Percentiles rank a stretch among this genome's conserved stretches.
phyloP scores from a whole-genome alignment of 1,140 invertebrate genomes.

The Drosophila nigromelanica region DNA sequence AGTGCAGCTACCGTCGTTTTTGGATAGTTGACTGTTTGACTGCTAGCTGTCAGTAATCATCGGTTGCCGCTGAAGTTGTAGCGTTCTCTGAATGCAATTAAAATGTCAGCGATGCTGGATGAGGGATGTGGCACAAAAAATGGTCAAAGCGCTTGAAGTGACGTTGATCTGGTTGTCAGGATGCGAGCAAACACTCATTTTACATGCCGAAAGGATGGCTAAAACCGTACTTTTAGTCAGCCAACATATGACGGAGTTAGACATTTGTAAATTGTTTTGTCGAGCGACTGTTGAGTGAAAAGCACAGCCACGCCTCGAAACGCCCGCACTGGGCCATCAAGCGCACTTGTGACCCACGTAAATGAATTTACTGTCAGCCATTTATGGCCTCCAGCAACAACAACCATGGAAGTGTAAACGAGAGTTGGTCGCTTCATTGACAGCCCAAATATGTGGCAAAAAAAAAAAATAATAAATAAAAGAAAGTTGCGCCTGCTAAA shows the following conservation, averaged over 20 bases:
- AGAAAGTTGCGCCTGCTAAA: constrained; percentile 66
- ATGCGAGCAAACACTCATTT: constrained; percentile 64
- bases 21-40: neutral
- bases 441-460: constrained; percentile 55
- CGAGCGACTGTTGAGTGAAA: constrained; percentile 21
- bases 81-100: constrained; percentile 71
- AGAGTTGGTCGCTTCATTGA: constrained; percentile 65
- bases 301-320: constrained; percentile 38
- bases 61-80: constrained; percentile 26
- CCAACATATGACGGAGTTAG: constrained; percentile 45
- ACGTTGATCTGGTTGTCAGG: neutral
- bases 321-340: constrained; percentile 54
- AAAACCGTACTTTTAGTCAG: constrained; percentile 12
- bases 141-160: constrained; percentile 28
- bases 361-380: constrained; percentile 78
- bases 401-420: constrained; percentile 28
- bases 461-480: constrained; percentile 1
- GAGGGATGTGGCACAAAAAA: constrained; percentile 49
- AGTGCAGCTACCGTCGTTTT: constrained; percentile 18
- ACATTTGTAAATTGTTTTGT: constrained; percentile 46
- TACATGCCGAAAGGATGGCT: constrained; percentile 48
- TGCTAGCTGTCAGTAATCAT: constrained; percentile 18
- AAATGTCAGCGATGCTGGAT: constrained; percentile 60
- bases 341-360: constrained; percentile 76
- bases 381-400: constrained; percentile 49